phyloP scores from a whole-genome alignment of 2,888 invertebrate species.

The Eupithecia centaureata region DNA sequence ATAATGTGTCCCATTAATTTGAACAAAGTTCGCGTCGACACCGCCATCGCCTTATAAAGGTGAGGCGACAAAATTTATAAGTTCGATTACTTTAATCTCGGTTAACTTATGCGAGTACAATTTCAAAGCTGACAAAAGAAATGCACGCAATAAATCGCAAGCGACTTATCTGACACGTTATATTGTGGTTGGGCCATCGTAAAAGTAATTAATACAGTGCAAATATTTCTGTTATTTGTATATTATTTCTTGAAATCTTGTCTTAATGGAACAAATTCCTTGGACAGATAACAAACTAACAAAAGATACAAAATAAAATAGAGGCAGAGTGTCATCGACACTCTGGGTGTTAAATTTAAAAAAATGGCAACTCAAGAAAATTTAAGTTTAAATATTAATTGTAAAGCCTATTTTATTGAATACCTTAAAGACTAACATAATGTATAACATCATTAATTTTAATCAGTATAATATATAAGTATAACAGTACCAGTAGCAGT shows the following conservation, averaged over 20 bases:
- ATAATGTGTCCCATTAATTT: constrained; percentile 83
- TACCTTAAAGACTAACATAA: no score
- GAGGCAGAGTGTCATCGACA: no score
- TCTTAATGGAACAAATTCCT: neutral
- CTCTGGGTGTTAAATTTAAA: neutral
- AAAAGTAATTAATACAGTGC: constrained; percentile 60
- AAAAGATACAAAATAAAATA: neutral
- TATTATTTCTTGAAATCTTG: neutral
- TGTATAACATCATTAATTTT: no score
- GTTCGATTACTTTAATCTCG: constrained; percentile 85
- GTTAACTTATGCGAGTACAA: constrained; percentile 84
- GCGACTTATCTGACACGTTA: constrained; percentile 79
- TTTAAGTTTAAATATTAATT: no score
- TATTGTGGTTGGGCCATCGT: constrained; percentile 54
- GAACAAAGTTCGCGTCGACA: constrained; percentile 83
- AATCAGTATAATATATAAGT: no score
- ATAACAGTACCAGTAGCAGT: no score
- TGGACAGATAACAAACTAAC: neutral
- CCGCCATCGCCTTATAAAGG: constrained; percentile 80
- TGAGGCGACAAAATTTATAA: constrained; percentile 85
- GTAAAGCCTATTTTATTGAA: no score
- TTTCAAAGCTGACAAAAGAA: constrained; percentile 85
- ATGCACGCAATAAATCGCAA: constrained; percentile 82
- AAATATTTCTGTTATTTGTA: constrained; percentile 24
- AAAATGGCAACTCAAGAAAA: no score